Percentiles rank a stretch among this genome's conserved stretches.
Evolutionary conservation across 2,888 invertebrate species (phyloP).

Genomic region (Sphaerophoria taeniata): DNA sequence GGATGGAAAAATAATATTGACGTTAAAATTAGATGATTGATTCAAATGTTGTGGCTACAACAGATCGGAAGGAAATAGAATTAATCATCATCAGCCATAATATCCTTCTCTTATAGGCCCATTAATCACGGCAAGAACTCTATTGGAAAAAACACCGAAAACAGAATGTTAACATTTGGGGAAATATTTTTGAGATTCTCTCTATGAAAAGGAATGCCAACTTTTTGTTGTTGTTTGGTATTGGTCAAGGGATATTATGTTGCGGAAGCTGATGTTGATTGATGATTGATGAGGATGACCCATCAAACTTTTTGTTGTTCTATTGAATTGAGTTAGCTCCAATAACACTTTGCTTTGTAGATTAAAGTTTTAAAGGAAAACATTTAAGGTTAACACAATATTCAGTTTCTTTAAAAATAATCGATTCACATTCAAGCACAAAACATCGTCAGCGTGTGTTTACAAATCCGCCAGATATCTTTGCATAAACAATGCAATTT

Average conservation of each 20-base stretch:
- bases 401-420: too few species aligned
- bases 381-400: too few species aligned
- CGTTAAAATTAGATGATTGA: conserved; percentile 6
- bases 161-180: not conserved
- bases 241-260: conserved; percentile 3
- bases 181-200: not conserved
- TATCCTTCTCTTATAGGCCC: not conserved
- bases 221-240: not conserved
- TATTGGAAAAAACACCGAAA: not conserved
- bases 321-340: too few species aligned
- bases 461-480: too few species aligned
- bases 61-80: not conserved
- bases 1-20: conserved; percentile 5
- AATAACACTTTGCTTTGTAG: too few species aligned
- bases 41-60: conserved; percentile 8
- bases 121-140: conserved; percentile 8
- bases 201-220: not conserved
- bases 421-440: too few species aligned
- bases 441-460: too few species aligned
- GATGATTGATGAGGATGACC: not conserved
- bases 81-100: not conserved
- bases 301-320: too few species aligned
- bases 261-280: not conserved
- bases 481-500: too few species aligned
- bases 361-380: too few species aligned